Base-by-base conservation (phyloP, 2,888 invertebrate species). In the Malthinus flaveolus region DNA sequence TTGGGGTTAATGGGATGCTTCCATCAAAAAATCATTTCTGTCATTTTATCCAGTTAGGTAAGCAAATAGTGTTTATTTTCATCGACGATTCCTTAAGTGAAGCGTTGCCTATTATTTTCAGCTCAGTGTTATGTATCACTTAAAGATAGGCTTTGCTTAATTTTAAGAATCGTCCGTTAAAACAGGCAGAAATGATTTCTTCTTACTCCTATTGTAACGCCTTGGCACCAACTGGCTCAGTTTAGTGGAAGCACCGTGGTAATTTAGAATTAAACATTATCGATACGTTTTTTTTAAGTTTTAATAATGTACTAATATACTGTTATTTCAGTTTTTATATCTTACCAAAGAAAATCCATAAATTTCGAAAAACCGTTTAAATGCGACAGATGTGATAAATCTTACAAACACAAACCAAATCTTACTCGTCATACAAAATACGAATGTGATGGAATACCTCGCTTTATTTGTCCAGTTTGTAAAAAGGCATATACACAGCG, bases 361-460 rank as follows among this genome's bases (percentile, higher is more conserved):
- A 34, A 45, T 9, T 15, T 32, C 9, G 54, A 53, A 8, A 53
- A 50, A 42, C 50, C 50, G 10, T 55, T 33, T 32, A 48, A 48
- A 2, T 74, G 74, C 54, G 57, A 62, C 34, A 68, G 61, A 32
- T 75, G 75, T 54, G 61, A 64, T 15, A 73, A 69, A 61, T 62
- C 63, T n/a, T 75, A 74, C 53, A 71, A 67, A 51, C 66, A 68
- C 51, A 71, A 70, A 57, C 70, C 72, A n/a, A 76, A 74, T 50
- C 66, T 79, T 45, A 72, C 71, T 36, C 71, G 77, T 1, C 79
- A 79, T 62, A 67, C 71, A 51, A 73, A 74, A 48, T 78, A 77
- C 56, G 78, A 77, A 63, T 77, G 77, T 59, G 78, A 78, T 10
- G 75, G 77, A 50, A 63, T 68, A 7, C 75, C 79, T 9, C 73